Percentiles rank a stretch among this genome's conserved stretches.
Conservation (phyloP, 2,888 invertebrate species). For the Pinctada fucata region DNA sequence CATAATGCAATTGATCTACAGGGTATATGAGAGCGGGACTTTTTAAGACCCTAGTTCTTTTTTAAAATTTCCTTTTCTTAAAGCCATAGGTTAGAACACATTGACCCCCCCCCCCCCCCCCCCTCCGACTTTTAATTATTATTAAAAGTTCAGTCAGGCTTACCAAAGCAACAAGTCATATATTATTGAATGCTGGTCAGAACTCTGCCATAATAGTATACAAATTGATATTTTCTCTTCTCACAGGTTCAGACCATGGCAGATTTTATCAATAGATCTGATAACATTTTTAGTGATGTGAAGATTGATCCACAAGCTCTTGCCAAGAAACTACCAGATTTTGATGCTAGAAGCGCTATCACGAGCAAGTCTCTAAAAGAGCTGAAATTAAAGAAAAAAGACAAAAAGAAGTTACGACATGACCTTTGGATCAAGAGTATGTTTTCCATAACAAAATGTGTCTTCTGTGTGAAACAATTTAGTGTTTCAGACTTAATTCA, state of each 20-base stretch:
- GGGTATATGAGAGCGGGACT: too few relatives aligned
- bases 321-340: conserved; percentile 59
- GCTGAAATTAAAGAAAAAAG: conserved; percentile 79
- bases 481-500: too few relatives aligned
- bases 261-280: neutral
- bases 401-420: conserved; percentile 69
- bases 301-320: neutral
- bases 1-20: too few relatives aligned
- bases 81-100: too few relatives aligned
- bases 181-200: too few relatives aligned
- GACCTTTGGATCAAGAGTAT: conserved; percentile 71
- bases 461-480: neutral
- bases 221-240: neutral
- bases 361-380: conserved; percentile 72
- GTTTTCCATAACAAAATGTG: neutral
- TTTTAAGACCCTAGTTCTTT: too few relatives aligned
- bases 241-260: neutral
- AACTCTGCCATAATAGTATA: neutral
- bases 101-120: too few relatives aligned
- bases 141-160: too few relatives aligned
- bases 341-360: conserved; percentile 68
- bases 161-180: too few relatives aligned
- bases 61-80: too few relatives aligned
- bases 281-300: neutral
- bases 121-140: too few relatives aligned